phyloP scores from a whole-genome alignment of 2,113 vertebrate species.

The Lepidiolamprologus cunningtoni region DNA sequence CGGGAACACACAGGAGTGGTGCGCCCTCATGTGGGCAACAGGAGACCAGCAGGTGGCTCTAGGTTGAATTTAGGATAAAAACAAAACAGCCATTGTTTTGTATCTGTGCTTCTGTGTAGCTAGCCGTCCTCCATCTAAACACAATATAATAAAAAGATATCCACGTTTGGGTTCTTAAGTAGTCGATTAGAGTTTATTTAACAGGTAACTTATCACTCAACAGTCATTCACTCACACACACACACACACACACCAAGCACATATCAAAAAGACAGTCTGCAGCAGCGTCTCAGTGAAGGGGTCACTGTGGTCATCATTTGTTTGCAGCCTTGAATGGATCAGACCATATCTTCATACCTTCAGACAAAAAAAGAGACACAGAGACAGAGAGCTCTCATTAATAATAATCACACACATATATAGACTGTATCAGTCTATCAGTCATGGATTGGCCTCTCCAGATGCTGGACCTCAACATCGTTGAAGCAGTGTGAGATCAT shows the following conservation, averaged over 20 bases:
- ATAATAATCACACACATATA: background rate
- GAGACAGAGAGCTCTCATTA: background rate
- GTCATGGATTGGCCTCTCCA: background rate
- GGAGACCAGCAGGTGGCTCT: background rate
- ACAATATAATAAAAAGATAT: background rate
- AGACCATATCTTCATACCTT: constrained; percentile 74
- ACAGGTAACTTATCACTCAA: background rate
- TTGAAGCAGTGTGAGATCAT: background rate
- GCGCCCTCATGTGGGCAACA: constrained; percentile 37
- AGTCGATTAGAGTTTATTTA: constrained; percentile 41
- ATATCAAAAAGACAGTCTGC: background rate
- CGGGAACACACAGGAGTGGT: background rate
- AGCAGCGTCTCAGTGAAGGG: background rate
- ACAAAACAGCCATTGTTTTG: background rate
- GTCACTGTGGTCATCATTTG: constrained; percentile 42
- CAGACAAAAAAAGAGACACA: background rate
- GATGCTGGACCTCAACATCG: background rate
- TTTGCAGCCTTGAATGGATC: constrained; percentile 66
- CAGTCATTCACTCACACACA: constrained; percentile 17
- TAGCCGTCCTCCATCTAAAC: background rate
- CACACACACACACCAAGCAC: constrained; percentile 28
- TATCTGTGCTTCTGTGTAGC: background rate
- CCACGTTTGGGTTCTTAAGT: background rate
- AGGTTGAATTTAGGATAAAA: background rate
- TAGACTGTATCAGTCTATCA: background rate